Conservation (phyloP, 1,140 invertebrate species). For the Drosophila orena region DNA sequence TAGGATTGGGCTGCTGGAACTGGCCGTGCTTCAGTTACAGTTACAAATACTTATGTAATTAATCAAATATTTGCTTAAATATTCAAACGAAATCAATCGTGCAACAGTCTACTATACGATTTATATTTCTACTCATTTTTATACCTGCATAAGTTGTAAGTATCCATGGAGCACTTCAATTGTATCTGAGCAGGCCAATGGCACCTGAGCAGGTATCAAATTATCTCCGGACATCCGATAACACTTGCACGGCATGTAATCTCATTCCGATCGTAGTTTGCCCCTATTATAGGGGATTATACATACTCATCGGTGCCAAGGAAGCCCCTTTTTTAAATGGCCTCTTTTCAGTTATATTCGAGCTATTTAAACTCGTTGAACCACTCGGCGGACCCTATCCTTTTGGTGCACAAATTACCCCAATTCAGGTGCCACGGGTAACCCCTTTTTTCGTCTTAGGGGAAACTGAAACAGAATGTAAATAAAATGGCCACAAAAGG, state of each 20-base stretch:
- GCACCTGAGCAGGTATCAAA: neutral
- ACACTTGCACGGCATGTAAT: neutral
- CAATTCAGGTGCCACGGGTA: slow-evolving; percentile 54
- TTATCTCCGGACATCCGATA: slow-evolving; percentile 4
- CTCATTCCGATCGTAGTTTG: slow-evolving; percentile 7
- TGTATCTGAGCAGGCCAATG: neutral
- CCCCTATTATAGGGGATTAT: slow-evolving; percentile 38
- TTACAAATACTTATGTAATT: too few species aligned
- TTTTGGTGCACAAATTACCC: slow-evolving; percentile 56
- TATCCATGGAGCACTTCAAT: too few species aligned
- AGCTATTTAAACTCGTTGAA: slow-evolving; percentile 41
- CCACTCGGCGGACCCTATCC: slow-evolving; percentile 27
- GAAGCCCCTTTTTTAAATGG: slow-evolving; percentile 14
- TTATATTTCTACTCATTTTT: too few species aligned
- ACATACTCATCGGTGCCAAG: slow-evolving; percentile 12
- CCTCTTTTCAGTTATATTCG: slow-evolving; percentile 9
- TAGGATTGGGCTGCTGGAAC: too few species aligned
- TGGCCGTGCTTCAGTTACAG: too few species aligned
- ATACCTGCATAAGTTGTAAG: too few species aligned
- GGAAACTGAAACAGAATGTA: slow-evolving; percentile 66
- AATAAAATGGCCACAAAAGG: slow-evolving; percentile 75
- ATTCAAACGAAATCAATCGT: too few species aligned
- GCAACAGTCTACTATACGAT: too few species aligned
- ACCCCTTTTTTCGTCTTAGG: slow-evolving; percentile 15
- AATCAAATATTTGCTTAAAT: too few species aligned